A percentile compares a stretch with the other conserved stretches of the same genome.
These are phyloP conservation scores for Brassicogethes aeneus DNA, from an alignment of 2,888 invertebrate species.

Conservation along the genomic window DNA sequence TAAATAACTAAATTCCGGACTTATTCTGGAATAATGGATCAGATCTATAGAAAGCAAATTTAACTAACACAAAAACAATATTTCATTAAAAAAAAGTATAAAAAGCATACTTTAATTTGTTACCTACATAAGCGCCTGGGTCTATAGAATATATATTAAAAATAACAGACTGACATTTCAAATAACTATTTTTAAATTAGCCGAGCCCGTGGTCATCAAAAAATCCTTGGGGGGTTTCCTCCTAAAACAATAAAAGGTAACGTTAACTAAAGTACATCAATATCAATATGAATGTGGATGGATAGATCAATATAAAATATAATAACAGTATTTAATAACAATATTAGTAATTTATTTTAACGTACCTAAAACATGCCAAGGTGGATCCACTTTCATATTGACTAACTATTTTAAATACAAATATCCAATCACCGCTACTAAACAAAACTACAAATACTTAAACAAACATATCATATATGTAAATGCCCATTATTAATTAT, in stretches of 20 bases:
- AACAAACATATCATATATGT: too few relatives aligned
- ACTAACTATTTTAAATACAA: conserved; percentile 6
- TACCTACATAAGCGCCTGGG: too few relatives aligned
- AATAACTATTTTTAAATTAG: conserved; percentile 41
- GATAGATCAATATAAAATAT: conserved; percentile 11
- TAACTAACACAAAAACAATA: too few relatives aligned
- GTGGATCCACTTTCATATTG: conserved; percentile 28
- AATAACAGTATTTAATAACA: too few relatives aligned
- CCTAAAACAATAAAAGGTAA: conserved; percentile 66
- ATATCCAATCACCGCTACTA: conserved; percentile 10
- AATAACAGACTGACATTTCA: conserved; percentile 1
- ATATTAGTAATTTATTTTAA: too few relatives aligned
- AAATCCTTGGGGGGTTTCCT: conserved; percentile 98
- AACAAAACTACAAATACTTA: too few relatives aligned
- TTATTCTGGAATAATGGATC: too few relatives aligned
- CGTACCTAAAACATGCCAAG: conserved; percentile 15
- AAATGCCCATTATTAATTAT: too few relatives aligned
- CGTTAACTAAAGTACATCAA: conserved; percentile 9
- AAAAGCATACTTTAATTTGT: too few relatives aligned
- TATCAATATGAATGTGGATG: conserved; percentile 35
- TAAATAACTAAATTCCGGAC: too few relatives aligned
- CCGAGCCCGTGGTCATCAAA: conserved; percentile 98
- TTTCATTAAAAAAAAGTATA: too few relatives aligned
- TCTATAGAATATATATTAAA: background rate
- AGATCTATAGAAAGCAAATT: too few relatives aligned